These are phyloP conservation scores for Sylvilagus bachmani DNA, from an alignment of 2,113 vertebrate species.

Conservation along the genomic window DNA sequence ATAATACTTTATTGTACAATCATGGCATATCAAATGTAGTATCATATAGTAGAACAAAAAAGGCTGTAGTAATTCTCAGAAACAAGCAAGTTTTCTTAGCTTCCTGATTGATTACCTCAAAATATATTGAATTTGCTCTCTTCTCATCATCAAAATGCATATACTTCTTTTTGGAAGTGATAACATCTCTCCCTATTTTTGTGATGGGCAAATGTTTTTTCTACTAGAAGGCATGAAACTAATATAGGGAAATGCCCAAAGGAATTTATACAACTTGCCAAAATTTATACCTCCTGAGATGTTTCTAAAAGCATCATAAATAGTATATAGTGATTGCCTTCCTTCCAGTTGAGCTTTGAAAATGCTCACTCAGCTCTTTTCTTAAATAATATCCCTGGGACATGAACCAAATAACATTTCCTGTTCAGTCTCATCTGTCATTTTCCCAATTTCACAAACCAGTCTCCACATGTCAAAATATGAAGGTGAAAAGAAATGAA, in stretches of 20 bases:
- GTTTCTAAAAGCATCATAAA: slow-evolving; percentile 47
- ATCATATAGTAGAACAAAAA: slow-evolving; percentile 43
- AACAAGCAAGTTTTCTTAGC: neutral
- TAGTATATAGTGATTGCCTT: neutral
- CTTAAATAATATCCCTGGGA: slow-evolving; percentile 55
- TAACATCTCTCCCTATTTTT: slow-evolving; percentile 36
- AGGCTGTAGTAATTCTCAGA: neutral
- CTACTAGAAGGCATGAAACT: slow-evolving; percentile 38
- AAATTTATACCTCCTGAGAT: slow-evolving; percentile 5
- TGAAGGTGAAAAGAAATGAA: slow-evolving; percentile 58
- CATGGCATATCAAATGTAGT: neutral
- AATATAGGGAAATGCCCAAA: slow-evolving; percentile 22
- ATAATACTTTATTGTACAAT: neutral
- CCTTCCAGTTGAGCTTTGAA: slow-evolving; percentile 21
- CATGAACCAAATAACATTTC: slow-evolving; percentile 67
- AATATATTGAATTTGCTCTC: slow-evolving; percentile 37
- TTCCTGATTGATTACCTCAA: slow-evolving; percentile 12
- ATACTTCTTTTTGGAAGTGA: slow-evolving; percentile 12
- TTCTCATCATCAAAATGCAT: slow-evolving; percentile 50
- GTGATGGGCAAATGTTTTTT: slow-evolving; percentile 31
- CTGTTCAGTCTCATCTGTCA: slow-evolving; percentile 54
- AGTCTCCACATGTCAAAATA: slow-evolving; percentile 62
- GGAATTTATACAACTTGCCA: slow-evolving; percentile 2
- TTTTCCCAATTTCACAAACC: slow-evolving; percentile 61
- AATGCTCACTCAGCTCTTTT: slow-evolving; percentile 61